Conservation (phyloP, 2,797 vertebrate species). For the Phataginus tetradactyla region DNA sequence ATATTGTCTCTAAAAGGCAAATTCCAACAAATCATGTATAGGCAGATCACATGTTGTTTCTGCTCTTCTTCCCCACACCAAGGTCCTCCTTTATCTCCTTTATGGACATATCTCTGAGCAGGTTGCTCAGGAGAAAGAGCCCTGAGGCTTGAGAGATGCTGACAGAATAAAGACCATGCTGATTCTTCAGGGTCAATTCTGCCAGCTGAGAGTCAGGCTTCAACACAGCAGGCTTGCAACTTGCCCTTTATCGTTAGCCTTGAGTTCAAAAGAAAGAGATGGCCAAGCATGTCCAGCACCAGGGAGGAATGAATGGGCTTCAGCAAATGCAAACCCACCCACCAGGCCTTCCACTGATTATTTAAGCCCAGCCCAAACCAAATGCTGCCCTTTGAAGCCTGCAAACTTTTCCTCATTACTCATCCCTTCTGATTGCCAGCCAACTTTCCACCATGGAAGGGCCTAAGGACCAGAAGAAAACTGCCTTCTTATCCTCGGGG, state of each 20-base stretch:
- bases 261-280: constrained; percentile 51
- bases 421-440: constrained; percentile 63
- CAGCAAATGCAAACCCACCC: constrained; percentile 10
- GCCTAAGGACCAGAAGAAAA: constrained; percentile 4
- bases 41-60: neutral
- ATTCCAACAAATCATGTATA: neutral
- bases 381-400: constrained; percentile 55
- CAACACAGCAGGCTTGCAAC: neutral
- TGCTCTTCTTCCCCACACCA: accelerated
- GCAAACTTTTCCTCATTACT: constrained; percentile 47
- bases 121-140: neutral
- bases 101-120: neutral
- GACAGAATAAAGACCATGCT: neutral
- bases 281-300: neutral
- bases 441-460: constrained; percentile 58
- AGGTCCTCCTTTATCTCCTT: neutral
- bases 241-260: neutral
- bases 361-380: neutral
- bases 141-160: neutral
- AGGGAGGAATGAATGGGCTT: constrained; percentile 26
- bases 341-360: constrained; percentile 3
- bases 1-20: neutral
- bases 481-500: constrained; percentile 17
- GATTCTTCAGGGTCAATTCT: neutral
- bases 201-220: neutral